Evolutionary conservation across 1,140 invertebrate species (phyloP).

Genomic region (Pachyrhynchus sulphureomaculatus): DNA sequence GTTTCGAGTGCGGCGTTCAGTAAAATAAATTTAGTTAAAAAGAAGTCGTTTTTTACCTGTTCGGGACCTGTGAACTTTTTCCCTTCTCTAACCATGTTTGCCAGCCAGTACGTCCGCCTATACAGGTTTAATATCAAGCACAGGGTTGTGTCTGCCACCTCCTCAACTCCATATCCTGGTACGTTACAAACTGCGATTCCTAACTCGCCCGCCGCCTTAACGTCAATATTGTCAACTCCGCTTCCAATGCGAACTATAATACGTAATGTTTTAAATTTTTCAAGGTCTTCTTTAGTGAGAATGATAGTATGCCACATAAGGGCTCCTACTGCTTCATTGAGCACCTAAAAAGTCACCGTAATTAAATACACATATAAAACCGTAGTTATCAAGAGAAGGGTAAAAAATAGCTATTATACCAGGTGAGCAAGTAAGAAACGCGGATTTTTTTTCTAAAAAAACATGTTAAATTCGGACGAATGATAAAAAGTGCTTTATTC

Average conservation of each 20-base stretch:
- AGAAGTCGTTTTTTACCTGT: too few species aligned
- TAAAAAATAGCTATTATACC: too few species aligned
- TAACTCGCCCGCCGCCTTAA: conserved; percentile 84
- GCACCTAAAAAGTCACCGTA: conserved; percentile 69
- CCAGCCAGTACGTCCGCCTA: conserved; percentile 97
- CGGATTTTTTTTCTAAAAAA: too few species aligned
- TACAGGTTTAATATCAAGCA: conserved; percentile 98
- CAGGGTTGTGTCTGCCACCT: conserved; percentile 98
- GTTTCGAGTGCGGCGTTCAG: too few species aligned
- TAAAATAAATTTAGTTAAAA: too few species aligned
- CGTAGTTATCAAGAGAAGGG: too few species aligned
- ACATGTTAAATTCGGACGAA: too few species aligned
- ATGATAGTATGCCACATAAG: conserved; percentile 99
- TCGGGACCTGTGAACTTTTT: conserved; percentile 97
- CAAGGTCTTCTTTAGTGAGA: conserved; percentile 97
- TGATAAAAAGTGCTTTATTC: too few species aligned
- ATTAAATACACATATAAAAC: too few species aligned
- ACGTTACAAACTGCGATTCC: conserved; percentile 99
- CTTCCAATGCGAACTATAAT: conserved; percentile 98
- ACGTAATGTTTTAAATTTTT: conserved; percentile 98
- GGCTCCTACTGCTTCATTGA: conserved; percentile 99
- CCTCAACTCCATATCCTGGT: conserved; percentile 98
- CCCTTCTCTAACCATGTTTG: conserved; percentile 96
- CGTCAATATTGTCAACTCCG: conserved; percentile 98
- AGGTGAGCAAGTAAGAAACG: too few species aligned